Conservation (phyloP, 1,140 invertebrate species). For the Helicorthomorpha holstii region DNA sequence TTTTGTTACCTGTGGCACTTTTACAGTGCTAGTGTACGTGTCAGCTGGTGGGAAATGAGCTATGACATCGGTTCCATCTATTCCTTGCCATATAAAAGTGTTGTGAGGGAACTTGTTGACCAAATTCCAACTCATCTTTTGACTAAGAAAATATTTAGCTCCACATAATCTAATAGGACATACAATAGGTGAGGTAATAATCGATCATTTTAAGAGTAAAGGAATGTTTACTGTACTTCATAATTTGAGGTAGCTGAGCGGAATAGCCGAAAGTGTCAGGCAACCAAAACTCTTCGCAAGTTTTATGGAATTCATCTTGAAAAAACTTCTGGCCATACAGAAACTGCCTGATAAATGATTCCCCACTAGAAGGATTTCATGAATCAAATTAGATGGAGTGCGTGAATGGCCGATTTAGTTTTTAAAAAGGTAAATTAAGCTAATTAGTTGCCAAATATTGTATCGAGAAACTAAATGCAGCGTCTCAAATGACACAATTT, state of each 20-base stretch:
- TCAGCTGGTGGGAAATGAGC: conserved; percentile 37
- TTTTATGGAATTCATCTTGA: conserved; percentile 29
- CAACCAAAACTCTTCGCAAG: conserved; percentile 33
- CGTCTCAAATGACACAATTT: too few relatives aligned
- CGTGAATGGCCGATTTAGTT: neutral
- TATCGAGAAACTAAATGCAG: too few relatives aligned
- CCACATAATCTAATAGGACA: conserved; percentile 22
- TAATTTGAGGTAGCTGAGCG: conserved; percentile 36
- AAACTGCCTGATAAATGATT: conserved; percentile 36
- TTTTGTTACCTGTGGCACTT: conserved; percentile 23
- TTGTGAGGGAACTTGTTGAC: conserved; percentile 39
- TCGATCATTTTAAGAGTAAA: neutral
- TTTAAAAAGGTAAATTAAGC: neutral
- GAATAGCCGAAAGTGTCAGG: conserved; percentile 41
- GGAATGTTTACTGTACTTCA: conserved; percentile 21
- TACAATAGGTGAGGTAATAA: neutral
- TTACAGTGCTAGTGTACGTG: conserved; percentile 27
- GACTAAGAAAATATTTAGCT: conserved; percentile 32
- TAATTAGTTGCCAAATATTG: too few relatives aligned
- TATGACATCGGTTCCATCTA: conserved; percentile 31
- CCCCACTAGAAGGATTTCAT: conserved; percentile 33
- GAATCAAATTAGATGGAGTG: neutral
- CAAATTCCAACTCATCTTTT: conserved; percentile 37
- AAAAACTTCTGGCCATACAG: conserved; percentile 36
- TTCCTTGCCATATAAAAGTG: conserved; percentile 37